These are phyloP conservation scores for Tauraco erythrolophus DNA, from an alignment of 2,113 vertebrate species.

Conservation along the genomic window DNA sequence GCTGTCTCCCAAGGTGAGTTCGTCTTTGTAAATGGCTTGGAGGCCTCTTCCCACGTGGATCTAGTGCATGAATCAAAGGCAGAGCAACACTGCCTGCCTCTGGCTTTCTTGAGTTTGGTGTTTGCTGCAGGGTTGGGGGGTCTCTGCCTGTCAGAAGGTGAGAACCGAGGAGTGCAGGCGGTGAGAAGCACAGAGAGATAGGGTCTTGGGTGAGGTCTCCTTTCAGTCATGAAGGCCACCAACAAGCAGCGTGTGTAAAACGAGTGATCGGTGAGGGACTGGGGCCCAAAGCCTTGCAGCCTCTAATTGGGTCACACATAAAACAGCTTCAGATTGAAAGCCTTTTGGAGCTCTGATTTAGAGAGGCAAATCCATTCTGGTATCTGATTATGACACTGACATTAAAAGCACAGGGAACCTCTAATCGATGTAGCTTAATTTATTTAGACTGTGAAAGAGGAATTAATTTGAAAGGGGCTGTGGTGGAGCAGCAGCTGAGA, in stretches of 20 bases:
- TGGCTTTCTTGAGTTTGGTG: neutral
- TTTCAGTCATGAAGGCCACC: neutral
- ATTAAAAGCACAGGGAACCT: conserved; percentile 41
- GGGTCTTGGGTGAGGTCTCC: neutral
- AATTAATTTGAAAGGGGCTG: conserved; percentile 41
- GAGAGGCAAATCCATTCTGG: conserved; percentile 55
- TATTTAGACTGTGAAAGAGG: conserved; percentile 55
- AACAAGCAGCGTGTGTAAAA: neutral
- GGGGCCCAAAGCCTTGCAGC: neutral
- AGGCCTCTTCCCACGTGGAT: neutral
- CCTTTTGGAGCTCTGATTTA: conserved; percentile 61
- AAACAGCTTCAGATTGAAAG: conserved; percentile 15
- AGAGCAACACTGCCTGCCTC: neutral
- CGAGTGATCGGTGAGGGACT: neutral
- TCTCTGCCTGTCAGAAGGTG: neutral
- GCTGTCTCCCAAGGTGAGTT: neutral
- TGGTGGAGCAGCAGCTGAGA: neutral
- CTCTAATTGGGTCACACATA: conserved; percentile 3
- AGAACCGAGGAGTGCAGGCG: neutral
- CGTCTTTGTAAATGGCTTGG: neutral
- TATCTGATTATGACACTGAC: conserved; percentile 54
- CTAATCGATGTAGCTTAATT: conserved; percentile 56
- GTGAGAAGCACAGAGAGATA: neutral
- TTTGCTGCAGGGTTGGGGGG: neutral
- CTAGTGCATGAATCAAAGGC: neutral